Evolutionary conservation across 92 coral and sea anemone species (phyloP).

Genomic region (Zoanthus sociatus): DNA sequence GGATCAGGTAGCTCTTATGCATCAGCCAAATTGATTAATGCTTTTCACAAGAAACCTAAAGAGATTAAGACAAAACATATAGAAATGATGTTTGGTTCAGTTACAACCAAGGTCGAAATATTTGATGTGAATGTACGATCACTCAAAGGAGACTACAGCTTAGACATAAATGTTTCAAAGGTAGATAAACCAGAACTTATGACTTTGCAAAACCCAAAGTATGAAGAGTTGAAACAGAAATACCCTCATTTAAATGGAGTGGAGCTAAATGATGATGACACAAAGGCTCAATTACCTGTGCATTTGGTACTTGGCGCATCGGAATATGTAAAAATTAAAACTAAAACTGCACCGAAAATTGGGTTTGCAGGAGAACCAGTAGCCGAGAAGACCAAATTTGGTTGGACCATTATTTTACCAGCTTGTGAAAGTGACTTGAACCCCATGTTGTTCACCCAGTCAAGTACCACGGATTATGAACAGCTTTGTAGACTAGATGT

Average conservation of each 20-base stretch:
- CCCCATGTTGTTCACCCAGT: slow-evolving; percentile 9
- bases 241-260: slow-evolving; percentile 58
- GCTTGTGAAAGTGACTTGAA: too few species aligned
- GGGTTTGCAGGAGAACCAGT: too few species aligned
- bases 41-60: too few species aligned
- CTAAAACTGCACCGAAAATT: slow-evolving; percentile 24
- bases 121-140: slow-evolving; percentile 10
- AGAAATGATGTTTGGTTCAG: too few species aligned
- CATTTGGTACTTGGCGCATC: slow-evolving; percentile 61
- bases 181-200: slow-evolving; percentile 40
- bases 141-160: slow-evolving; percentile 40
- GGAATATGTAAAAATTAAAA: background rate
- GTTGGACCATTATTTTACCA: background rate
- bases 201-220: slow-evolving; percentile 31
- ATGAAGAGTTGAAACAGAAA: slow-evolving; percentile 38
- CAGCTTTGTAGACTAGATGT: slow-evolving; percentile 61
- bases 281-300: slow-evolving; percentile 57
- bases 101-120: background rate
- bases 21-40: too few species aligned
- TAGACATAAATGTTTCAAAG: slow-evolving; percentile 46
- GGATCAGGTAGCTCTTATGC: too few species aligned
- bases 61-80: too few species aligned
- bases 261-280: slow-evolving; percentile 46
- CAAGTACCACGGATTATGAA: slow-evolving; percentile 36
- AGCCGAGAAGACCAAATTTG: slow-evolving; percentile 23